A percentile compares a stretch with the other conserved stretches of the same genome.
phyloP scores from a whole-genome alignment of 2,797 vertebrate genomes.

The Gorsachius magnificus region DNA sequence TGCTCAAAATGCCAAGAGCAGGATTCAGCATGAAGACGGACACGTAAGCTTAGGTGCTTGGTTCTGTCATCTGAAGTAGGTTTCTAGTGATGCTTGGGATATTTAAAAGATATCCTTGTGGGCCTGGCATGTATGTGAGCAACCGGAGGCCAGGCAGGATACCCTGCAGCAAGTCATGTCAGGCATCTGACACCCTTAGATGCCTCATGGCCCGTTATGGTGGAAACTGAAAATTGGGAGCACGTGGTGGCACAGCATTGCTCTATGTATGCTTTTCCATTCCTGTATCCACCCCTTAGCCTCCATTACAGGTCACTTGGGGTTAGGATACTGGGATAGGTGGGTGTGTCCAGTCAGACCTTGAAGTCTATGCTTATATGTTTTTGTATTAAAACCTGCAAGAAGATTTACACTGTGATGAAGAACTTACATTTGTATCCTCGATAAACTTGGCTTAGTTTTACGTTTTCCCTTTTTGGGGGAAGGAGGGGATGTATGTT shows the following conservation, averaged over 20 bases:
- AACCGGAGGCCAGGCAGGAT: neutral
- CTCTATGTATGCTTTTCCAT: neutral
- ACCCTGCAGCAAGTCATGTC: neutral
- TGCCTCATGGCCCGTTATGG: neutral
- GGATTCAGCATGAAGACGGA: neutral
- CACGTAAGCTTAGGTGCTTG: neutral
- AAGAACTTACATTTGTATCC: neutral
- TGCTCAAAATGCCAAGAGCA: neutral
- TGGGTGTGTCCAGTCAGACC: neutral
- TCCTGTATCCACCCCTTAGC: neutral
- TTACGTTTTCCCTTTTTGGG: neutral
- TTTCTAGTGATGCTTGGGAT: neutral
- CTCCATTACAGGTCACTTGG: neutral
- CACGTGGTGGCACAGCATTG: neutral
- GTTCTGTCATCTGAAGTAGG: neutral
- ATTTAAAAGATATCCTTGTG: neutral
- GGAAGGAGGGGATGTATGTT: neutral
- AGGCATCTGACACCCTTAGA: neutral
- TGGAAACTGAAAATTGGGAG: neutral
- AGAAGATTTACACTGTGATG: neutral
- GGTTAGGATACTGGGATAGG: neutral
- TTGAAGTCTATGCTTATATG: neutral
- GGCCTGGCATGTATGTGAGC: accelerated
- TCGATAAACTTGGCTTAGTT: neutral
- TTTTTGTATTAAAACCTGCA: neutral